phyloP scores from a whole-genome alignment of 2,797 vertebrate species.

The Enteromius treurensis region DNA sequence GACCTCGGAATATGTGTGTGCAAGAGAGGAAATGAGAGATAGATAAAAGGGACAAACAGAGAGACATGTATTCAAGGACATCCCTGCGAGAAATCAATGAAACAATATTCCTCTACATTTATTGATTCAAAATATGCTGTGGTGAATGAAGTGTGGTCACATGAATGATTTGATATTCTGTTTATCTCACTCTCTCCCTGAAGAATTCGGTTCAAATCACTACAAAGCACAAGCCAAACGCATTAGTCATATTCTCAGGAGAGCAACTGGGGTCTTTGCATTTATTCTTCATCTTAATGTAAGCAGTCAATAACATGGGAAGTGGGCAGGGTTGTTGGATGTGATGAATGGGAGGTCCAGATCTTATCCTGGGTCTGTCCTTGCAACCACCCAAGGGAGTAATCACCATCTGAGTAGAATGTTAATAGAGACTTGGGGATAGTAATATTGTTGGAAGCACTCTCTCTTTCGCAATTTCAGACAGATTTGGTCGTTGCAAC shows the following conservation, averaged over 20 bases:
- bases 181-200: not conserved
- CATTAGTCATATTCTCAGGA: slow-evolving; percentile 19
- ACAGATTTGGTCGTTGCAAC: not conserved
- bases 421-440: slow-evolving; percentile 66
- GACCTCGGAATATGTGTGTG: not conserved
- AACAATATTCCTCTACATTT: slow-evolving; percentile 57
- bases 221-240: slow-evolving; percentile 9
- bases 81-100: slow-evolving; percentile 55
- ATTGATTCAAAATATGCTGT: slow-evolving; percentile 63
- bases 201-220: not conserved
- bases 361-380: slow-evolving; percentile 56
- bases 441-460: slow-evolving; percentile 35
- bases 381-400: slow-evolving; percentile 62
- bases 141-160: slow-evolving; percentile 24
- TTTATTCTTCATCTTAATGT: slow-evolving; percentile 52
- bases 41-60: not conserved
- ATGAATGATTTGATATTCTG: not conserved
- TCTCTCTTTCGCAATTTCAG: not conserved
- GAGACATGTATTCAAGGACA: slow-evolving; percentile 12
- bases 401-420: slow-evolving; percentile 72
- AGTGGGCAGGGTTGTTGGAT: slow-evolving; percentile 28
- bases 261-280: slow-evolving; percentile 33
- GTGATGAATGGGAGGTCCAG: slow-evolving; percentile 57
- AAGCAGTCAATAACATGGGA: slow-evolving; percentile 45
- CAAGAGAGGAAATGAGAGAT: not conserved